These are phyloP conservation scores for Arrhopalites spinosus DNA, from an alignment of 2,888 invertebrate species.

Conservation along the genomic window DNA sequence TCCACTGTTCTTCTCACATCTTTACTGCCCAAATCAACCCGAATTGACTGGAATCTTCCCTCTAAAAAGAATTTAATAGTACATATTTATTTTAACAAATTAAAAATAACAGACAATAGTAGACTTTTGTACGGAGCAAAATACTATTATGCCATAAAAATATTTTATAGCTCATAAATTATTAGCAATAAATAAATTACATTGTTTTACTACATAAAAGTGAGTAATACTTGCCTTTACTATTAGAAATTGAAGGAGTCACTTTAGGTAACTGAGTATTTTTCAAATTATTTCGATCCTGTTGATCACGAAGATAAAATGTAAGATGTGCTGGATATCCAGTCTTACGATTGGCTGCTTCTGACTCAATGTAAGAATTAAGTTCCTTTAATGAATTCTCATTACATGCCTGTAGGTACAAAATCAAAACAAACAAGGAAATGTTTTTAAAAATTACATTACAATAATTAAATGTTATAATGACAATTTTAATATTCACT, in stretches of 20 bases:
- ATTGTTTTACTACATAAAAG: neutral
- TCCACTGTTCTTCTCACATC: conserved; percentile 75
- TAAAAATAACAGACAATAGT: no score
- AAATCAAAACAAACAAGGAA: neutral
- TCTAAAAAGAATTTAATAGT: conserved; percentile 11
- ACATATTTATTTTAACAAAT: no score
- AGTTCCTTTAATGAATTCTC: conserved; percentile 87
- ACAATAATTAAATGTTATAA: neutral
- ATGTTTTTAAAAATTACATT: neutral
- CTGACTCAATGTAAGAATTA: conserved; percentile 76
- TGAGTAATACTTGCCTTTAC: no score
- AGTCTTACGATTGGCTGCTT: conserved; percentile 59
- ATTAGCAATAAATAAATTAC: neutral
- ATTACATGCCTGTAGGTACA: conserved; percentile 72
- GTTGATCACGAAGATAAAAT: conserved; percentile 73
- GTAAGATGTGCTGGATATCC: conserved; percentile 67
- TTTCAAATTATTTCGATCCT: neutral
- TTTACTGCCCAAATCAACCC: conserved; percentile 71
- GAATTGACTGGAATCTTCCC: conserved; percentile 67
- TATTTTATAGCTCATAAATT: conserved; percentile 15
- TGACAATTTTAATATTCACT: no score
- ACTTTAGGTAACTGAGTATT: conserved; percentile 5
- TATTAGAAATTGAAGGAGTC: conserved; percentile 6
- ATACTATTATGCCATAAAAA: neutral
- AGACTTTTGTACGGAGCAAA: no score